These are phyloP conservation scores for Poecilia latipinna DNA, from an alignment of 2,113 vertebrate genomes.

Conservation along the genomic window DNA sequence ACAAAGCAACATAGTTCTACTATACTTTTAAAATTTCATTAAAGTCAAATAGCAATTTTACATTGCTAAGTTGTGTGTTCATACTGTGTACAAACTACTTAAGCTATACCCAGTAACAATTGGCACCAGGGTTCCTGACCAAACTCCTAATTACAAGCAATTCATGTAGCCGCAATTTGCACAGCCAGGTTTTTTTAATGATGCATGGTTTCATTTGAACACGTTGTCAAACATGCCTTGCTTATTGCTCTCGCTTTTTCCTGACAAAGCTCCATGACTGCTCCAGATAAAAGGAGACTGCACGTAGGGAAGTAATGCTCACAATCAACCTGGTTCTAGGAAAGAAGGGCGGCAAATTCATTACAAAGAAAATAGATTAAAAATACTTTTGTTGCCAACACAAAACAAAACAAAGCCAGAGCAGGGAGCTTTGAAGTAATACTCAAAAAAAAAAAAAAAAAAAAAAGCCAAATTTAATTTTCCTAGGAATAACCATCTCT, in stretches of 20 bases:
- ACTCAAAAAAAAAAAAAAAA: neutral
- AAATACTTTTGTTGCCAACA: neutral
- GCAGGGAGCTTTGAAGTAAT: neutral
- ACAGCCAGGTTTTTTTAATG: too few relatives aligned
- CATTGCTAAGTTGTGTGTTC: neutral
- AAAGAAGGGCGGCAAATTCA: too few relatives aligned
- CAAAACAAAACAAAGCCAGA: neutral
- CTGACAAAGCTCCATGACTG: too few relatives aligned
- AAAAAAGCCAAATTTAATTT: too few relatives aligned
- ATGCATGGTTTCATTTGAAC: too few relatives aligned
- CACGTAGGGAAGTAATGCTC: too few relatives aligned
- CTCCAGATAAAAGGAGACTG: too few relatives aligned
- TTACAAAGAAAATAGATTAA: neutral
- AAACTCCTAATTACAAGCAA: neutral
- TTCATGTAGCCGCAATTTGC: neutral
- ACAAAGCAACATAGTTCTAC: too few relatives aligned
- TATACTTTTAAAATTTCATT: too few relatives aligned
- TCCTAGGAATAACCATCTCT: neutral
- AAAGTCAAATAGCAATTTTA: neutral
- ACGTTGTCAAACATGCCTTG: too few relatives aligned
- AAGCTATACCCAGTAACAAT: neutral
- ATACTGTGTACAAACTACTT: neutral
- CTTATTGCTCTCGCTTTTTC: too few relatives aligned
- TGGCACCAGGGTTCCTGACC: neutral
- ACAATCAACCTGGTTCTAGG: neutral